A percentile compares a stretch with the other conserved stretches of the same genome.
Evolutionary conservation across 2,113 vertebrate species (phyloP).

Genomic region (Uropsilus gracilis): DNA sequence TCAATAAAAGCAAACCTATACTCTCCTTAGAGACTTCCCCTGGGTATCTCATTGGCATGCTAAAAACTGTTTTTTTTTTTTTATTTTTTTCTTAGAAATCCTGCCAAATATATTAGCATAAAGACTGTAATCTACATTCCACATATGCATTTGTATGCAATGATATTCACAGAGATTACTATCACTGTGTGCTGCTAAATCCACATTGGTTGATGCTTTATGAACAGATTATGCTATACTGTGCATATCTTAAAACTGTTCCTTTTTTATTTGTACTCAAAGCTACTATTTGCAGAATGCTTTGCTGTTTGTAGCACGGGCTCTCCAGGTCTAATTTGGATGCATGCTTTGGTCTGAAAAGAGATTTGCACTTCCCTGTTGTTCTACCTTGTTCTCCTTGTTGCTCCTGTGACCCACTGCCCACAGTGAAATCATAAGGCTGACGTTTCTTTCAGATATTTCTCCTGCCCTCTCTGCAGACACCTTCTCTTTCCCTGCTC

Average conservation of each 20-base stretch:
- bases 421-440: background rate
- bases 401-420: background rate
- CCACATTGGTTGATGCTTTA: background rate
- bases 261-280: background rate
- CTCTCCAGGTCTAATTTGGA: background rate
- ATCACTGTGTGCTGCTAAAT: background rate
- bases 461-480: background rate
- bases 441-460: background rate
- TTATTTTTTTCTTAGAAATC: background rate
- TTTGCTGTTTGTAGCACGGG: background rate
- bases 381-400: background rate
- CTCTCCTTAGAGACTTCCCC: background rate
- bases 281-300: background rate
- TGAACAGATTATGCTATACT: background rate
- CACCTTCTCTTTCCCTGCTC: background rate
- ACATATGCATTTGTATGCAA: background rate
- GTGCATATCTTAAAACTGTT: background rate
- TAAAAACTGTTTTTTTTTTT: background rate
- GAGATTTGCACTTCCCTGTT: background rate
- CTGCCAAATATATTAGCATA: background rate
- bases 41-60: background rate
- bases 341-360: background rate
- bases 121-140: background rate
- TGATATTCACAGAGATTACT: background rate
- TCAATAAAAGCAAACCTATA: constrained; percentile 5